Base-by-base conservation (phyloP, 2,113 vertebrate species). In the Cyprinodon tularosa region DNA sequence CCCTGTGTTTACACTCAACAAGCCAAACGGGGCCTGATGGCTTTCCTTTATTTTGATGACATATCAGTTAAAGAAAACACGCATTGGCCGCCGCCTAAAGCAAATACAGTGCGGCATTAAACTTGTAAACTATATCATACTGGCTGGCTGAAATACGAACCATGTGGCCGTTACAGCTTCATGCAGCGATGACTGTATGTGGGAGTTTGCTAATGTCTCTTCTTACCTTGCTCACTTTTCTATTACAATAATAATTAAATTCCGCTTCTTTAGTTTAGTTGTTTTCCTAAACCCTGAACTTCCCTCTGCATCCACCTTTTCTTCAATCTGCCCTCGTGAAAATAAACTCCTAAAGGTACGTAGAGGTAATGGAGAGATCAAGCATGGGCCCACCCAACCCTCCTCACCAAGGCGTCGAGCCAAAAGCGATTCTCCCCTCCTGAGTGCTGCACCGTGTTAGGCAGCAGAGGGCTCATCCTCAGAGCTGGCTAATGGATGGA, bases 31-130 rank as follows among this genome's bases (percentile, higher is more conserved):
- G 50, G 17, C 50, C 50, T 2, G 50, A 57, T 57, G 62, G 75
- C 77, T 81, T 59, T 60, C 74, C 81, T 76, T 76, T 70, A 68
- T 63, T 44, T 65, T 60, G 38, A 68, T 14, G 9, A 37, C 64
- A 12, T 74, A 77, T 82, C 79, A 78, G 73, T 76, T 82, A 22
- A 29, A 60, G 70, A 80, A 79, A 86, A 72, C 61, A 71, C 72
- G 67, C 1, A 53, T 71, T 65, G 37, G 72, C 66, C 69, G 15
- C 77, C 44, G 62, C 88, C 84, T 68, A 73, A 76, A 59, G 73
- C 86, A 80, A 80, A 87, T 71, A 82, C 11, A 3, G 10, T 40
- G 20, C 75, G 13, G 2, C 22, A 69, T 84, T 76, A 20, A n/a
- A 14, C 50, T 20, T 57, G 50, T 9, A n/a, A n/a, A n/a, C n/a